Evolutionary conservation across 30 jellyfish, hydroid and myxozoan genomes (phyloP).

Genomic region (Chironex yamaguchii): DNA sequence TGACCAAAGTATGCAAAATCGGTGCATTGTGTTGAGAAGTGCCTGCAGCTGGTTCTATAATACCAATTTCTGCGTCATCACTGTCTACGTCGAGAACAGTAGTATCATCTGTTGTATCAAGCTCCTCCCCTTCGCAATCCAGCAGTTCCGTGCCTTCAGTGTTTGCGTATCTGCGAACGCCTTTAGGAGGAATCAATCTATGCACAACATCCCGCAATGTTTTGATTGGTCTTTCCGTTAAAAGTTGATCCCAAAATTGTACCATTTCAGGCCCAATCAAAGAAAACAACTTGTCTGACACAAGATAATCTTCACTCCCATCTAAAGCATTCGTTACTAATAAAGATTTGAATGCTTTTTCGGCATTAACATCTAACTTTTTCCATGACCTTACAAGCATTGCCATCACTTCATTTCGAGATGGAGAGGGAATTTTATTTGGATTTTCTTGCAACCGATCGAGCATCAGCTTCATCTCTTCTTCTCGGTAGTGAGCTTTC

Average conservation of each 20-base stretch:
- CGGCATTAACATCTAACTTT: not conserved
- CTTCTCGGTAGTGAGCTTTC: conserved; percentile 35
- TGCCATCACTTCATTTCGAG: conserved; percentile 47
- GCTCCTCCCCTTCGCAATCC: conserved; percentile 18
- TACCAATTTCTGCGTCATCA: not conserved
- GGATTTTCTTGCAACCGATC: conserved; percentile 15
- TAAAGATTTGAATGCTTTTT: conserved; percentile 20
- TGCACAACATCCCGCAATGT: conserved; percentile 18
- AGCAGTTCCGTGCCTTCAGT: conserved; percentile 8
- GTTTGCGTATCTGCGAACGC: conserved; percentile 1
- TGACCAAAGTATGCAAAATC: conserved; percentile 9
- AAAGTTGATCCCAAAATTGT: not conserved
- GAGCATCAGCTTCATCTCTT: conserved; percentile 59
- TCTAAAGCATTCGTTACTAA: conserved; percentile 49
- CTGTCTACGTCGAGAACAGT: conserved; percentile 11
- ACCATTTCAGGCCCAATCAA: not conserved
- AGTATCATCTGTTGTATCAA: conserved; percentile 2
- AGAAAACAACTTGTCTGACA: conserved; percentile 8
- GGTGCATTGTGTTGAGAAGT: conserved; percentile 25
- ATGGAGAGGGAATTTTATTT: conserved; percentile 57
- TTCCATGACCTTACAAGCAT: conserved; percentile 39
- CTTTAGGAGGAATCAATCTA: conserved; percentile 8
- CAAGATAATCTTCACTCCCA: conserved; percentile 70
- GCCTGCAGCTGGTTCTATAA: not conserved
- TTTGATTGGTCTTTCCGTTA: not conserved